Evolutionary conservation across 2,113 vertebrate species (phyloP), one percentile per base, ranked within the genome.

Genomic region (Nothobranchius furzeri): DNA sequence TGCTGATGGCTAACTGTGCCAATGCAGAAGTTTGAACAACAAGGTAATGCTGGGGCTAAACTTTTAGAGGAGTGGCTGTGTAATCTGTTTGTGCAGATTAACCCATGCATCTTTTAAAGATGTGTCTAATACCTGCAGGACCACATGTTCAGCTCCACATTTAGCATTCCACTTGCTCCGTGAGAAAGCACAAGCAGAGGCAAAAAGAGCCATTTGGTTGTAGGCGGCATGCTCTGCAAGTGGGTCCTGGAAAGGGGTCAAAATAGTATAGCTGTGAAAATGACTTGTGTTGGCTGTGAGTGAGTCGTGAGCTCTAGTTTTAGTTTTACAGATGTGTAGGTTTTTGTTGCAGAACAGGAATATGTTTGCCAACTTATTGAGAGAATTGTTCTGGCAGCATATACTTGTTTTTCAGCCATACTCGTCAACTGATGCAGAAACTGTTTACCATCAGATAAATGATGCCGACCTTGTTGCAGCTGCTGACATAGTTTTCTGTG

Each of bases 121-220:
- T 45, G 12, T 12, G 12, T 11, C 43, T 12, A 35, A 50, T 87
- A 98, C 96, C 96, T 95, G 93, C 69, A 99, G 64, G 30, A 97
- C 64, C 0, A 96, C 68, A 42, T 91, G 87, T 4, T 93, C 87
- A 3, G 84, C 69, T 8, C 90, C 89, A 50, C 93, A 94, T 14
- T 68, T 42, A 14, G 68, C 10, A 15, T 99, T 99, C 98, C 96
- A 99, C 60, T 89, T 94, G 91, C 96, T 99, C 95, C 94, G 91
- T 0, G 91, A 78, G 77, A 98, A 99, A 0, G 94, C 93, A 54
- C 94, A 94, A 11, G 93, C 90, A 1, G 94, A 87, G 45, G 93
- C 90, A 2, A 93, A 59, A 35, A 97, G 88, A 12, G 96, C 95
- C 93, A 99, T 96, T 87, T 98, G 94, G 40, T 93, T 91, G 45